Percentiles rank a stretch among this genome's conserved stretches.
Evolutionary conservation across 2,797 vertebrate genomes (phyloP).

Genomic region (Lutjanus argentimaculatus): DNA sequence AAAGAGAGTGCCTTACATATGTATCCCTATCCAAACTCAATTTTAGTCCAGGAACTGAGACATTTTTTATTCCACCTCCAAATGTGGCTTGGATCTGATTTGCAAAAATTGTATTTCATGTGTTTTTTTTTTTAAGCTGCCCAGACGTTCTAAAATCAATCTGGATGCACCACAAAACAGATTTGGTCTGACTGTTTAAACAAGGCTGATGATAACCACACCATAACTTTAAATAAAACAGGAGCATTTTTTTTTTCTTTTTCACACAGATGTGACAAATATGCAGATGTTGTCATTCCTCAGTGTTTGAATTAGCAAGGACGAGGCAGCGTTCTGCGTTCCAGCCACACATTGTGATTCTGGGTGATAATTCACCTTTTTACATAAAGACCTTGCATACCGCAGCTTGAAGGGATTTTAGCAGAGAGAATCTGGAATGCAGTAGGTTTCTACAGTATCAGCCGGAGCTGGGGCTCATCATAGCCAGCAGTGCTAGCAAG

Average conservation of each 20-base stretch:
- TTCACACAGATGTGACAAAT: background rate
- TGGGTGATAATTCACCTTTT: constrained; percentile 12
- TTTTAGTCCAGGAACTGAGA: no score
- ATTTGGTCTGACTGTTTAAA: no score
- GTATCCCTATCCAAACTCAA: no score
- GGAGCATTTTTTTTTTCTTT: background rate
- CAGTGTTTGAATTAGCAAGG: background rate
- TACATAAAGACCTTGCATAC: constrained; percentile 17
- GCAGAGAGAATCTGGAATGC: background rate
- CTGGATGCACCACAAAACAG: no score
- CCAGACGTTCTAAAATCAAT: no score
- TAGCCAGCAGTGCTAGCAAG: constrained; percentile 31
- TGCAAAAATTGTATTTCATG: no score
- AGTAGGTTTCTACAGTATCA: background rate
- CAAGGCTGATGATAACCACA: no score
- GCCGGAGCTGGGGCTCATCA: constrained; percentile 16
- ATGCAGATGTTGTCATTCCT: background rate
- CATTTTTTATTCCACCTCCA: no score
- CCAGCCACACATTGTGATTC: background rate
- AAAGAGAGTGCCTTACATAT: no score
- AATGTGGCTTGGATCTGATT: no score
- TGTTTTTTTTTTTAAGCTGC: no score
- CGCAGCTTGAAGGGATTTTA: background rate
- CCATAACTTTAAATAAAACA: background rate
- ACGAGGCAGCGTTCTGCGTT: background rate